Percentiles rank a stretch among this genome's conserved stretches.
Evolutionary conservation across 2,888 invertebrate species (phyloP).

Genomic region (Morpho helenor): DNA sequence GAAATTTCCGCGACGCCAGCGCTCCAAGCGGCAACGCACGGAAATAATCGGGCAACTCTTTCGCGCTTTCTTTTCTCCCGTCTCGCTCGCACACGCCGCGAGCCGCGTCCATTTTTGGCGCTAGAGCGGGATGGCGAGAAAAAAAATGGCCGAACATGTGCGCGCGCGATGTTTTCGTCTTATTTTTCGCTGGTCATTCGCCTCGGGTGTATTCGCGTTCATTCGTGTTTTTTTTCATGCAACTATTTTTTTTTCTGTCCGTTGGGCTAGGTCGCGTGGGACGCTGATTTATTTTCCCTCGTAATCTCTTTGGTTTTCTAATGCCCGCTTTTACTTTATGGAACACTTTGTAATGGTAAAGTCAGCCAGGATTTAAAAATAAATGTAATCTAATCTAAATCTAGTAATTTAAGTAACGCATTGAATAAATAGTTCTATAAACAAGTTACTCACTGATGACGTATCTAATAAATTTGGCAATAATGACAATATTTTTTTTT

Average conservation of each 20-base stretch:
- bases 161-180: constrained; percentile 66
- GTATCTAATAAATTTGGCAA: too few relatives aligned
- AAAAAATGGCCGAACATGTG: constrained; percentile 76
- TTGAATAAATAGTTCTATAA: too few relatives aligned
- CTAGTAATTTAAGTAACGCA: too few relatives aligned
- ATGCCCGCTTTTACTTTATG: constrained; percentile 43
- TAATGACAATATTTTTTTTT: too few relatives aligned
- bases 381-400: too few relatives aligned
- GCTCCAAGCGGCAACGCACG: constrained; percentile 58
- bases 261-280: constrained; percentile 66
- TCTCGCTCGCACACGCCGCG: constrained; percentile 47
- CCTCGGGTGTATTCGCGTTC: constrained; percentile 66
- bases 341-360: constrained; percentile 31
- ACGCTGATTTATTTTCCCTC: constrained; percentile 49
- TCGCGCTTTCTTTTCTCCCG: constrained; percentile 67
- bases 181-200: constrained; percentile 75
- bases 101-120: constrained; percentile 55
- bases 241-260: constrained; percentile 44
- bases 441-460: too few relatives aligned
- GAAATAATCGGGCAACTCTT: constrained; percentile 67
- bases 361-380: too few relatives aligned
- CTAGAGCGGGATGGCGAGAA: constrained; percentile 55
- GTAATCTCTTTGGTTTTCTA: constrained; percentile 48
- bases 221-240: constrained; percentile 45
- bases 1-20: constrained; percentile 56